These are phyloP conservation scores for Brachyrhaphis roseni DNA, from an alignment of 2,797 vertebrate species.

Conservation along the genomic window DNA sequence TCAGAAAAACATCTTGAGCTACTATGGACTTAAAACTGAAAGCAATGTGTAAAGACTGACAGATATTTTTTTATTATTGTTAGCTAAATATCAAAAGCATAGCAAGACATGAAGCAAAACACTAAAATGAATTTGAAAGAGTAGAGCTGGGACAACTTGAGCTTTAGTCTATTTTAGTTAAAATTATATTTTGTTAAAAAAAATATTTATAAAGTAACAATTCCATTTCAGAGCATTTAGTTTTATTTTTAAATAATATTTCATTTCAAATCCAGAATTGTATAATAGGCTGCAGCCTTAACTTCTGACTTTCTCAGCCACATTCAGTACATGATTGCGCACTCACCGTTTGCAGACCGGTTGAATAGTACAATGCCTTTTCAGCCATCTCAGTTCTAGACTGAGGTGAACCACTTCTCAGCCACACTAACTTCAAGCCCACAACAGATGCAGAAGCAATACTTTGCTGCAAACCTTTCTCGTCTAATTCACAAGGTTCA, in stretches of 20 bases:
- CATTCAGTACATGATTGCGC: background rate
- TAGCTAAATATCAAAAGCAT: background rate
- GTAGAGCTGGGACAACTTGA: background rate
- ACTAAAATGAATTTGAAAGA: background rate
- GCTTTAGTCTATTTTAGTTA: background rate
- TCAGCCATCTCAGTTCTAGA: background rate
- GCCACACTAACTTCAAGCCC: background rate
- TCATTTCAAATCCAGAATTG: background rate
- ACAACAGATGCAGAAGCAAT: conserved; percentile 1
- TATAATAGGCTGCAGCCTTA: background rate
- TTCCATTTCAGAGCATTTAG: background rate
- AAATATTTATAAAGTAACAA: background rate
- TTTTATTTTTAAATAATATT: background rate
- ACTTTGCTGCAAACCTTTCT: background rate
- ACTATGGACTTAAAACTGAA: background rate
- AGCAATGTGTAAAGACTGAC: background rate
- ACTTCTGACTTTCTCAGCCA: background rate
- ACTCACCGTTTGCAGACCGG: background rate
- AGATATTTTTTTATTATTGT: background rate
- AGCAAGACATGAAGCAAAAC: background rate
- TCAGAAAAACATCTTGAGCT: background rate
- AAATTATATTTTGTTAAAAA: background rate
- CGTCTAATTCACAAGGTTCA: background rate
- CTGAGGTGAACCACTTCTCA: background rate
- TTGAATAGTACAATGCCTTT: background rate